Conservation (phyloP, 2,113 vertebrate species). For the Cyanoderma ruficeps region DNA sequence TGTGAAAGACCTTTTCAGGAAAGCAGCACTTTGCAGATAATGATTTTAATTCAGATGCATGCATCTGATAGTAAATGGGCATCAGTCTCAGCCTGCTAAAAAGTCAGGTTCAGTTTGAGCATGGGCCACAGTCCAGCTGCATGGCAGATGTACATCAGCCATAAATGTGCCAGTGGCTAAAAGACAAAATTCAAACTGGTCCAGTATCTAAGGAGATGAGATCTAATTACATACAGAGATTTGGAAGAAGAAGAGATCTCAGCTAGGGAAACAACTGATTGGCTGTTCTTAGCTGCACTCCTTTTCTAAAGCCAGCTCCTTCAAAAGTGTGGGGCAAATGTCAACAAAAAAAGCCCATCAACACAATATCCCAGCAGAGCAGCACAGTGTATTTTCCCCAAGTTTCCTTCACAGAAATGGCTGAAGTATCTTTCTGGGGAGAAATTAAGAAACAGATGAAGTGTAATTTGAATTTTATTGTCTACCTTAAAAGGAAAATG, state of each 20-base stretch:
- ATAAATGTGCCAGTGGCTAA: neutral
- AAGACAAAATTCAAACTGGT: neutral
- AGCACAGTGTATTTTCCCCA: neutral
- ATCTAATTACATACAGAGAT: neutral
- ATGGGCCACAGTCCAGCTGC: neutral
- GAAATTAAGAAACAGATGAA: neutral
- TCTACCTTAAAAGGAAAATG: neutral
- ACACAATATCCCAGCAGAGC: neutral
- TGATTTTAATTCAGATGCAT: neutral
- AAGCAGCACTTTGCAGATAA: neutral
- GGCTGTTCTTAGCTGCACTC: neutral
- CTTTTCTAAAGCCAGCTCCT: neutral
- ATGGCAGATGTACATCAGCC: neutral
- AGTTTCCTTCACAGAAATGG: neutral
- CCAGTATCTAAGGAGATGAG: neutral
- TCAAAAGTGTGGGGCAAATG: neutral
- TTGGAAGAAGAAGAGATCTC: neutral
- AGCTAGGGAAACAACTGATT: neutral
- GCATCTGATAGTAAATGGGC: neutral
- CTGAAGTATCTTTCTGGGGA: neutral
- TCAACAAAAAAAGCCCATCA: neutral
- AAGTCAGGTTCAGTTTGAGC: neutral
- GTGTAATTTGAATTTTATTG: neutral
- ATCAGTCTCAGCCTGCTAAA: neutral
- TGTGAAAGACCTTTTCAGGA: neutral